Base-by-base conservation (phyloP, 2,113 vertebrate genomes). In the Paralichthys olivaceus region DNA sequence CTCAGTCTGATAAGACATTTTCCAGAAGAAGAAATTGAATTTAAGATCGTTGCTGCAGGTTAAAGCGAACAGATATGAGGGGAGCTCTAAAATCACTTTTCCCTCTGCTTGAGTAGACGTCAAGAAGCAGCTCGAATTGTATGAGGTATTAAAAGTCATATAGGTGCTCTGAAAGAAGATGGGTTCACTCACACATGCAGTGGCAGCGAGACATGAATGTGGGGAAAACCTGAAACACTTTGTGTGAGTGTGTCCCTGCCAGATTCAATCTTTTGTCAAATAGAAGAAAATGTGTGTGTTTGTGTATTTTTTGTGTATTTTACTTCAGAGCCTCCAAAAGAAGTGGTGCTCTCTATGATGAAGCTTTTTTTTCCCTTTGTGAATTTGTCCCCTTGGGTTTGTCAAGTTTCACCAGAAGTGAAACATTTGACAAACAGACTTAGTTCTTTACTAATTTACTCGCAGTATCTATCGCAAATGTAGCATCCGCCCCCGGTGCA, bases 341-440 rank as follows among this genome's bases (percentile, higher is more conserved):
- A 45, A 45, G 43, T 4, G 13, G 3, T 17, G 15, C 14, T 45
- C 3, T 14, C 3, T 14, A 45, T 45, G 15, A 45, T 51, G 2
- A 51, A 13, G 17, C 20, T n/a, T 51, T 51, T n/a, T 51, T 15
- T 9, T 29, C 29, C n/a, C 43, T 37, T 29, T 69, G 17, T 77
- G 20, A 78, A 83, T 64, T 29, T 45, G 58, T 70, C 58, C 71
- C 64, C 72, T 71, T 51, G 49, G 71, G 37, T 77, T 79, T 73
- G 34, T 72, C 17, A 73, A 62, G 49, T 85, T 72, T 51, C 32
- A 11, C 54, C 8, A 43, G 84, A 69, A 75, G 58, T 13, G 25
- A 64, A 81, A 81, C 55, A 60, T 70, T 84, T 77, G 57, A 84
- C 84, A 83, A 85, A 87, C 70, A 69, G 77, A 74, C 77, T 88